phyloP scores from a whole-genome alignment of 1,140 invertebrate species.

The Maconellicoccus hirsutus region DNA sequence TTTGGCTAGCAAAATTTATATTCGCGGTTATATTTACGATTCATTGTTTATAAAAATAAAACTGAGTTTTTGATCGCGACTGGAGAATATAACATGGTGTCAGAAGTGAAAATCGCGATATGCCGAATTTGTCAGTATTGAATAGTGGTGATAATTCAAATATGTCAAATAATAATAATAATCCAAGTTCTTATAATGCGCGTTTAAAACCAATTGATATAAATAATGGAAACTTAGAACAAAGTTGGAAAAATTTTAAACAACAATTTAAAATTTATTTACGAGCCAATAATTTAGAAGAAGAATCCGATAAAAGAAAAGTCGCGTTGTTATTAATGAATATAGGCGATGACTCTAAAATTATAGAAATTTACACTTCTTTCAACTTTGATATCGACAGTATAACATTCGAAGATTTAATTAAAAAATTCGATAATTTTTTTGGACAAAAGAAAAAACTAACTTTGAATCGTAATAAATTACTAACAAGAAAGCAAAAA shows the following conservation, averaged over 20 bases:
- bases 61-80: too few relatives aligned
- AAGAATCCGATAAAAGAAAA: constrained; percentile 9
- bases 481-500: background rate
- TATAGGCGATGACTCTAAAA: background rate
- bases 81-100: too few relatives aligned
- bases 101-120: too few relatives aligned
- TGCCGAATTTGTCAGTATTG: too few relatives aligned
- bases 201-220: background rate
- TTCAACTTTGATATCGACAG: background rate
- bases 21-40: too few relatives aligned
- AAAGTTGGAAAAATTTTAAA: background rate
- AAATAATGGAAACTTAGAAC: background rate
- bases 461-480: background rate
- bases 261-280: constrained; percentile 16
- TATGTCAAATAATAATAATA: too few relatives aligned
- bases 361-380: background rate
- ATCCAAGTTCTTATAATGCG: background rate
- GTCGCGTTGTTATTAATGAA: background rate
- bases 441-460: background rate
- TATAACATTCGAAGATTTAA: background rate
- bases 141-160: too few relatives aligned
- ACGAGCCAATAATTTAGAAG: background rate
- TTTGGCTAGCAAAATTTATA: too few relatives aligned
- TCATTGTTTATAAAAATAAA: too few relatives aligned
- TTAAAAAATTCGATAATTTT: constrained; percentile 14